These are phyloP conservation scores for Sebastes glaucus DNA, from an alignment of 2,797 vertebrate genomes.

Conservation along the genomic window DNA sequence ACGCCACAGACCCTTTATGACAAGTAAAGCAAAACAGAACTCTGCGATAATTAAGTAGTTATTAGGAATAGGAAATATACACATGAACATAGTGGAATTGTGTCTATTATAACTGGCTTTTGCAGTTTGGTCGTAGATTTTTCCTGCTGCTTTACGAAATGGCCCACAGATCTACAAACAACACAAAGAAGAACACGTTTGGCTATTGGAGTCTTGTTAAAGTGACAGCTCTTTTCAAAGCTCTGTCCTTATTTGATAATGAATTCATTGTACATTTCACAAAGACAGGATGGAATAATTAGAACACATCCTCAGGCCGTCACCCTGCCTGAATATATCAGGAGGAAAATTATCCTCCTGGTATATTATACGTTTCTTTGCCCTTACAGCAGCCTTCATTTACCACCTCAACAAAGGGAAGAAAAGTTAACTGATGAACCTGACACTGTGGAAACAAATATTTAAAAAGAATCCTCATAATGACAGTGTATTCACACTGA, in stretches of 20 bases:
- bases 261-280: neutral
- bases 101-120: neutral
- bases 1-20: too few relatives aligned
- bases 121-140: neutral
- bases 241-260: neutral
- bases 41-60: neutral
- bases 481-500: neutral
- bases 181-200: neutral
- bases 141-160: neutral
- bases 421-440: neutral
- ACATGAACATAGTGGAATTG: neutral
- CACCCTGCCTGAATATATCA: conserved; percentile 2
- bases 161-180: neutral
- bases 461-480: neutral
- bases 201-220: neutral
- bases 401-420: neutral
- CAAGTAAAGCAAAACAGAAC: neutral
- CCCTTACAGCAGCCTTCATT: neutral
- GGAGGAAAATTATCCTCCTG: neutral
- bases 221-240: neutral
- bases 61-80: neutral
- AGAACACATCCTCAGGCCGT: neutral
- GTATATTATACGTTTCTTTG: neutral
- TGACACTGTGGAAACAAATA: neutral
- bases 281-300: neutral